Base-by-base conservation (phyloP, 2,113 vertebrate species). In the Cyanoramphus novaezelandiae region DNA sequence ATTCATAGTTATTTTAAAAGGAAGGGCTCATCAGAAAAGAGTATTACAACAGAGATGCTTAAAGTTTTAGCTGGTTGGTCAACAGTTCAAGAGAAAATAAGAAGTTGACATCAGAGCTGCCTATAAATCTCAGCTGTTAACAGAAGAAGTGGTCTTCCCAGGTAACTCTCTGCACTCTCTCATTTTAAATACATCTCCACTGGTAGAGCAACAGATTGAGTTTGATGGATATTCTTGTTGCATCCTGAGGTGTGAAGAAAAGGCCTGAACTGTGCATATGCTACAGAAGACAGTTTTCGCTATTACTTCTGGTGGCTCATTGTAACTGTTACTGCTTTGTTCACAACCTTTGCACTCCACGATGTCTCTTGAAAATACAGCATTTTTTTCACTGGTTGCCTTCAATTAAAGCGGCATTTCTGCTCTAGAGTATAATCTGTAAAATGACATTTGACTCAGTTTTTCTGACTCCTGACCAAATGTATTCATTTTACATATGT, bases 211-310 rank as follows among this genome's bases (percentile, higher is more conserved):
- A 98, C 98, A 98, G 98, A 96, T 98, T 97, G 98, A 93, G 96
- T 97, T 89, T 97, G 97, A 97, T 95, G 97, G 98, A 97, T 97
- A 98, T 97, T 96, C 97, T 96, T 97, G 95, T 74, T 94, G 97
- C 92, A 92, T 92, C 95, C 93, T 25, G 97, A 98, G 97, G 97
- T 97, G 98, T 97, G 98, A 98, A 97, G 97, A 96, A 95, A 97
- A 98, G 98, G 97, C 97, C 92, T 82, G 97, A 97, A 96, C 97
- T 90, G 94, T 92, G 95, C 98, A 98, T 98, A 98, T 98, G 98
- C 96, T 98, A 37, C 62, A 78, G 97, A 83, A 94, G 95, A 97
- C 97, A 97, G 97, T 97, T 97, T 98, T 97, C 71, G 70, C 96
- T 97, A 77, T 92, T 97, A 94, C 98, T 94, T 96, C 97, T 87